Evolutionary conservation across 2,888 invertebrate species (phyloP), one percentile per base, ranked within the genome.

Genomic region (Cremastobaeus sp.): DNA sequence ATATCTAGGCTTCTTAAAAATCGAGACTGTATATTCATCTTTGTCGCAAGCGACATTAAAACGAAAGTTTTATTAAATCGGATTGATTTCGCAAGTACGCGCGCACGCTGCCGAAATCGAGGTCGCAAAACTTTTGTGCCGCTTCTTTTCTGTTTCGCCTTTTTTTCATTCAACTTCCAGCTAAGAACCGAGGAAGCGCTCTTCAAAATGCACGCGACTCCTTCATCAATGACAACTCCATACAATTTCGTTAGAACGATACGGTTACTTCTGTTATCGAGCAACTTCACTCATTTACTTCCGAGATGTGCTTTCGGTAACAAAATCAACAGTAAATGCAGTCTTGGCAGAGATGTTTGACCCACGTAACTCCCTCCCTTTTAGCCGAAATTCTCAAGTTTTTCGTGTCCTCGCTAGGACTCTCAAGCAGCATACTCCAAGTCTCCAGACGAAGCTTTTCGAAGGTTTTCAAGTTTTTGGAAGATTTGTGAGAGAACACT

Each of bases 1-100:
- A 48, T 77, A 79, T 78, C 77, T 77, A 69, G 54, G 60, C 54
- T 77, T 70, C 54, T 39, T 70, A 77, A 79, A 75, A 71, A 71
- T 55, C 52, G 41, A 48, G 3, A 32, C 11, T n/a, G 5, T 11
- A 11, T n/a, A 9, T 6, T 32, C 11, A 3, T 3, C 4, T 6
- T 32, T 32, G 11, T 3, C 32, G 32, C 4, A n/a, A n/a, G n/a
- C n/a, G 17, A n/a, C 37, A 60, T 73, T 55, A 25, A 54, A 66
- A 66, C 21, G 62, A 73, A 68, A 60, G 39, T 64, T 35, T 62
- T 54, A 74, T 74, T 65, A 47, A 74, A 64, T 60, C 47, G 45
- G 48, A 69, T 65, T 52, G 65, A 65, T 71, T 64, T 65, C n/a
- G n/a, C n/a, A n/a, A n/a, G n/a, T n/a, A n/a, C 43, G 25, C 11